Percentiles rank a stretch among this genome's conserved stretches.
Conservation (phyloP, 2,888 invertebrate genomes). For the Ophion obscuratus region DNA sequence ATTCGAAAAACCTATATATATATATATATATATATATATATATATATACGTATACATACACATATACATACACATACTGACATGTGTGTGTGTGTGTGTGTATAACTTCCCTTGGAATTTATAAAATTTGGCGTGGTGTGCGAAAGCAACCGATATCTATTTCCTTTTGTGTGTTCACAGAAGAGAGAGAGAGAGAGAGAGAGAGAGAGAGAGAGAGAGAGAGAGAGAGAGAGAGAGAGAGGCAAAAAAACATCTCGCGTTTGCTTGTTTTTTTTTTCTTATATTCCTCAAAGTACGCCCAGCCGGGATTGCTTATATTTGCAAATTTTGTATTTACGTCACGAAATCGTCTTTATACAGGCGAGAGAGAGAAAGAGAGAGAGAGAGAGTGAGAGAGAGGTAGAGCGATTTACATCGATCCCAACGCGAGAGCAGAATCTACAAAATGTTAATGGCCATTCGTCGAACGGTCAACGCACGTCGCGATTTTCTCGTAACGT, state of each 20-base stretch:
- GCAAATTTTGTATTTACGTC: conserved; percentile 66
- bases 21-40: not conserved
- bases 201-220: not conserved
- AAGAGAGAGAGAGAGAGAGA: not conserved
- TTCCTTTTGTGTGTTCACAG: conserved; percentile 43
- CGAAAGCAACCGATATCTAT: conserved; percentile 56
- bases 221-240: not conserved
- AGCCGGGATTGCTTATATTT: conserved; percentile 35
- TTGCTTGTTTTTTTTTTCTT: conserved; percentile 16
- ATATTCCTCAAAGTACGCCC: conserved; percentile 16
- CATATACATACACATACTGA: too few species aligned
- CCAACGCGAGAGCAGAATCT: conserved; percentile 67
- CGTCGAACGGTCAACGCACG: conserved; percentile 57
- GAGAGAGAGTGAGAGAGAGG: conserved; percentile 4
- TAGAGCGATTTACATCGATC: conserved; percentile 70
- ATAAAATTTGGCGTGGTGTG: conserved; percentile 42
- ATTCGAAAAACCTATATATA: conserved; percentile 52
- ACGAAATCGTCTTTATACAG: conserved; percentile 66
- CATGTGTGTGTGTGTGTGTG: too few species aligned
- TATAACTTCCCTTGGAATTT: conserved; percentile 34
- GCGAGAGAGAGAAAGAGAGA: not conserved
- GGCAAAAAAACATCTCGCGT: conserved; percentile 26
- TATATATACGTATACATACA: not conserved
- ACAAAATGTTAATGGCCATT: conserved; percentile 58
- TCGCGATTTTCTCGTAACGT: conserved; percentile 49